Evolutionary conservation across 2,797 vertebrate genomes (phyloP), one percentile per base, ranked within the genome.

Genomic region (Poecilia picta): DNA sequence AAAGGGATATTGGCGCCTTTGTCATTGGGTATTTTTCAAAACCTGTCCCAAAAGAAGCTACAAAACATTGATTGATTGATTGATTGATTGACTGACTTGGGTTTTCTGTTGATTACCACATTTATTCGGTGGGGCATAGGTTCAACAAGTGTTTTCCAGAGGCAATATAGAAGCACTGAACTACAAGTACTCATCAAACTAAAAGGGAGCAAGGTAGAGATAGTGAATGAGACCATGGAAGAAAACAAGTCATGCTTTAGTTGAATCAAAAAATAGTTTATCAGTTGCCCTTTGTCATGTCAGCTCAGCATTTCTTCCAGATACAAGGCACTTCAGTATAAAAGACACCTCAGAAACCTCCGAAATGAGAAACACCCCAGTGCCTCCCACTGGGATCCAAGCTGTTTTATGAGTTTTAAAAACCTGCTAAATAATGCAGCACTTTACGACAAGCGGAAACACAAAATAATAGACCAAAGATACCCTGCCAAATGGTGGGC

Each of bases 401-500:
- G 92, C 95, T 96, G 95, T 89, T 96, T 96, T 95, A 93, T 95
- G 93, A 95, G 94, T 53, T 96, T 96, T 96, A 96, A 95, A 95
- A 95, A 2, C 88, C 94, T 94, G 76, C 81, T 96, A 94, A 97
- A 97, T 96, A 96, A 96, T 92, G 90, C 84, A 96, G 82, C 91
- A 81, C 78, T 91, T 93, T 85, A 88, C 78, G 88, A 88, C 93
- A 91, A 85, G 88, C 91, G 91, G 83, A 90, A 91, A 94, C 86
- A 87, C 88, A 77, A 77, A 95, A 91, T 93, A 94, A 95, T 64
- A 84, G 89, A 92, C 78, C 72, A 75, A 73, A 75, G 77, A 89
- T 71, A 80, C 74, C 73, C 75, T 39, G 70, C 83, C 68, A 74
- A 83, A 82, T 15, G n/a, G 68, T 53, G 77, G 77, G 68, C 10